Evolutionary conservation across 2,888 invertebrate genomes (phyloP), one percentile per base, ranked within the genome.

Genomic region (Eucera pruinosa): DNA sequence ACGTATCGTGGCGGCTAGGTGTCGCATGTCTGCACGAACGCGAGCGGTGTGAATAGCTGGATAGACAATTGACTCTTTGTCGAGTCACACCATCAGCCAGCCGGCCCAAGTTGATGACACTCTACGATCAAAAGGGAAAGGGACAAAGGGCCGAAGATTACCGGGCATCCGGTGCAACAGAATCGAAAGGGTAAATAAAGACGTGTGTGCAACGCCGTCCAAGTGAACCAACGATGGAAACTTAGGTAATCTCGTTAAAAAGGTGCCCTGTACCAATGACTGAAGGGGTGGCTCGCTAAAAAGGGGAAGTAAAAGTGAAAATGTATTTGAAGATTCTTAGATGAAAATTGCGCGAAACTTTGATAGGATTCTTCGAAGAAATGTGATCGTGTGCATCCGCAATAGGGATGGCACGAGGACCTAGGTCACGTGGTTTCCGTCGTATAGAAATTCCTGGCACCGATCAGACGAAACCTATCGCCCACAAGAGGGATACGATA

Each of bases 51-150:
- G 78, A 78, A 78, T 78, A 78, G 78, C 71, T 54, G 62, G 79
- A 71, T 62, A 79, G 79, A 80, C 79, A 80, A 80, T 80, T 57
- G 80, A 57, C 80, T 80, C 68, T 73, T 80, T 80, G 79, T 79
- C 43, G 73, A 73, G 80, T 69, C 68, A 55, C 80, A 66, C 52
- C 78, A 50, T 55, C 48, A n/a, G 50, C 43, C 47, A 36, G 20
- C 64, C 54, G 13, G 43, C 30, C 65, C 39, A 27, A 39, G 25
- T 48, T 50, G 62, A 64, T 69, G 67, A 55, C 79, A 79, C 79
- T 79, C 69, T 72, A 61, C 68, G 68, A 78, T 78, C 80, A 62
- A 80, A 69, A 66, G 58, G 67, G 62, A 69, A 72, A 55, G 68
- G 80, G 73, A 73, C 67, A 73, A 78, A 64, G 66, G 67, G 67